Evolutionary conservation across 2,888 invertebrate genomes (phyloP).

Genomic region (Acanthopleura granulata): DNA sequence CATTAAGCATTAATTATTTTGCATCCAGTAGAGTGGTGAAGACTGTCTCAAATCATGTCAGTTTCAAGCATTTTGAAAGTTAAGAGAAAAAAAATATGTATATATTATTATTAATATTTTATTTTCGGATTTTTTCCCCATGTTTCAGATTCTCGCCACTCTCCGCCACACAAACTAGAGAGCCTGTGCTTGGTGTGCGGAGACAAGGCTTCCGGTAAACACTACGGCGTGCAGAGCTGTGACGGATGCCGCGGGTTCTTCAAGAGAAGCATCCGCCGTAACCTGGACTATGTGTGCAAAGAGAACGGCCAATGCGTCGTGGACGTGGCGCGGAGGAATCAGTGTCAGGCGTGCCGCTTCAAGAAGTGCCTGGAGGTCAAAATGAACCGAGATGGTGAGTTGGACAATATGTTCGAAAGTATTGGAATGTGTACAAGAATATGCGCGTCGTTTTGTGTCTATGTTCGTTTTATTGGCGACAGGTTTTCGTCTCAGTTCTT

Average conservation of each 20-base stretch:
- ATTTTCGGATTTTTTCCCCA: too few relatives aligned
- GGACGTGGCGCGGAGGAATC: slow-evolving; percentile 91
- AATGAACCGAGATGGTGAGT: slow-evolving; percentile 93
- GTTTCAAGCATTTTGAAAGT: too few relatives aligned
- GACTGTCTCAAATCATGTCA: too few relatives aligned
- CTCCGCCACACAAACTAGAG: slow-evolving; percentile 59
- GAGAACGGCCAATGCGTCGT: slow-evolving; percentile 89
- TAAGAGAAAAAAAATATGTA: too few relatives aligned
- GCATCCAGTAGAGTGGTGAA: too few relatives aligned
- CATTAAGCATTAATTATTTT: too few relatives aligned
- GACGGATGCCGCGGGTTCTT: slow-evolving; percentile 86
- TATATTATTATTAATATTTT: too few relatives aligned
- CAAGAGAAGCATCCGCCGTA: slow-evolving; percentile 89
- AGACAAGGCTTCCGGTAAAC: slow-evolving; percentile 73
- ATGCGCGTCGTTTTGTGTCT: too few relatives aligned
- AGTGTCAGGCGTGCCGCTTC: slow-evolving; percentile 95
- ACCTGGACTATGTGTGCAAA: slow-evolving; percentile 92
- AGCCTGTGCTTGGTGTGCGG: slow-evolving; percentile 72
- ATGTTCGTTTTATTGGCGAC: too few relatives aligned
- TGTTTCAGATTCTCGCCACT: slow-evolving; percentile 8
- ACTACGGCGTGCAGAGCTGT: slow-evolving; percentile 72
- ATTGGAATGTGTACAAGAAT: not conserved
- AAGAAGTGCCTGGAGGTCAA: slow-evolving; percentile 90
- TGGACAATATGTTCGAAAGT: not conserved
- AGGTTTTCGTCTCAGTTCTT: too few relatives aligned